Percentiles rank a stretch among this genome's conserved stretches.
These are phyloP conservation scores for Pinctada fucata DNA, from an alignment of 2,888 invertebrate species.

Conservation along the genomic window DNA sequence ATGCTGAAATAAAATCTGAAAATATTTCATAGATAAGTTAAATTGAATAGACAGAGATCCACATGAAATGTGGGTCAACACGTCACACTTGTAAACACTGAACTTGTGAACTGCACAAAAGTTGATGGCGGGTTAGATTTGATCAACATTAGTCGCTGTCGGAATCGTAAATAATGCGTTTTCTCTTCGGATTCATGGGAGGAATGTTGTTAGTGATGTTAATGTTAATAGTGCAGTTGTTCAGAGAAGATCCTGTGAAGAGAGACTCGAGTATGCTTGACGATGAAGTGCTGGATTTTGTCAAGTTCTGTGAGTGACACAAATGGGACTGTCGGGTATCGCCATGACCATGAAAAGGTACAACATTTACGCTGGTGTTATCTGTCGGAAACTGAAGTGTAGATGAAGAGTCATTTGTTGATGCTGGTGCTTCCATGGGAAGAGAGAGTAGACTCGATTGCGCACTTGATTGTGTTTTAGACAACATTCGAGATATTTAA, in stretches of 20 bases:
- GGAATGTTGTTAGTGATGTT: constrained; percentile 1
- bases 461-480: not conserved
- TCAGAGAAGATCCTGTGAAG: not conserved
- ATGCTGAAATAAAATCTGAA: not conserved
- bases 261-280: not conserved
- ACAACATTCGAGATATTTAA: constrained; percentile 18
- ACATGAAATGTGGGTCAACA: too few relatives aligned
- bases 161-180: not conserved
- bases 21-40: not conserved
- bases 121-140: not conserved
- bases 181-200: not conserved
- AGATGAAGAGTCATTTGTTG: not conserved
- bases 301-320: not conserved
- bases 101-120: not conserved
- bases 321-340: not conserved
- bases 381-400: not conserved
- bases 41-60: too few relatives aligned
- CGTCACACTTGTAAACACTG: too few relatives aligned
- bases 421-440: too few relatives aligned
- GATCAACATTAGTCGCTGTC: not conserved
- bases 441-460: too few relatives aligned
- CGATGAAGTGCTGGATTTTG: not conserved
- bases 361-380: not conserved
- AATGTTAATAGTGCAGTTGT: not conserved
- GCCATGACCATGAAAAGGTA: not conserved